A percentile compares a stretch with the other conserved stretches of the same genome.
These are phyloP conservation scores for Orthonychiurus folsomi DNA, from an alignment of 2,888 invertebrate genomes.

Conservation along the genomic window DNA sequence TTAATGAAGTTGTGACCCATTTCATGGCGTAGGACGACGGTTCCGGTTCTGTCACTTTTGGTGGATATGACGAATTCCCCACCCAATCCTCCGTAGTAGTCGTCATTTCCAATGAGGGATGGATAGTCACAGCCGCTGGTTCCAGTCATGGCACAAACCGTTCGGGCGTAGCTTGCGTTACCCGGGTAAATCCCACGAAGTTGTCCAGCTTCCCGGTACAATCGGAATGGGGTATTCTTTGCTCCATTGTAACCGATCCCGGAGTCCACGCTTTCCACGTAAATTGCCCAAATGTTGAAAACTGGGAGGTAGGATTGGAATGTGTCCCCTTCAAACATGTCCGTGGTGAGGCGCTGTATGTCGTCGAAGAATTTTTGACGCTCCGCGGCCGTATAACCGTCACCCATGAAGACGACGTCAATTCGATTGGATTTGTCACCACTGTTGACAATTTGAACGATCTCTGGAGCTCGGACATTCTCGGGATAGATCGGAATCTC, in stretches of 20 bases:
- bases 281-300: slow-evolving; percentile 36
- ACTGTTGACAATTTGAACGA: slow-evolving; percentile 20
- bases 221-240: slow-evolving; percentile 27
- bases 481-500: not conserved
- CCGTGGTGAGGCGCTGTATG: slow-evolving; percentile 24
- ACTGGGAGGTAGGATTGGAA: slow-evolving; percentile 30
- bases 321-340: slow-evolving; percentile 33
- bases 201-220: slow-evolving; percentile 18
- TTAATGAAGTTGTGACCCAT: too few relatives aligned
- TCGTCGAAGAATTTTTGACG: slow-evolving; percentile 17
- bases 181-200: slow-evolving; percentile 19
- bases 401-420: slow-evolving; percentile 24
- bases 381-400: slow-evolving; percentile 25
- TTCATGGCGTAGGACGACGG: slow-evolving; percentile 26
- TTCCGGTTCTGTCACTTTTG: slow-evolving; percentile 29
- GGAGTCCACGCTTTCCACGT: too few relatives aligned
- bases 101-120: slow-evolving; percentile 14
- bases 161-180: slow-evolving; percentile 14
- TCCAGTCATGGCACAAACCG: slow-evolving; percentile 14
- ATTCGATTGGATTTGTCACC: slow-evolving; percentile 22
- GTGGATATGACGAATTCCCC: too few relatives aligned
- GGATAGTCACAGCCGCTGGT: slow-evolving; percentile 16
- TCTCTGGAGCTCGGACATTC: slow-evolving; percentile 13
- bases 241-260: slow-evolving; percentile 31
- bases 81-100: too few relatives aligned